Percentiles rank a stretch among this genome's conserved stretches.
Evolutionary conservation across 2,113 vertebrate genomes (phyloP).

Genomic region (Pionites leucogaster): DNA sequence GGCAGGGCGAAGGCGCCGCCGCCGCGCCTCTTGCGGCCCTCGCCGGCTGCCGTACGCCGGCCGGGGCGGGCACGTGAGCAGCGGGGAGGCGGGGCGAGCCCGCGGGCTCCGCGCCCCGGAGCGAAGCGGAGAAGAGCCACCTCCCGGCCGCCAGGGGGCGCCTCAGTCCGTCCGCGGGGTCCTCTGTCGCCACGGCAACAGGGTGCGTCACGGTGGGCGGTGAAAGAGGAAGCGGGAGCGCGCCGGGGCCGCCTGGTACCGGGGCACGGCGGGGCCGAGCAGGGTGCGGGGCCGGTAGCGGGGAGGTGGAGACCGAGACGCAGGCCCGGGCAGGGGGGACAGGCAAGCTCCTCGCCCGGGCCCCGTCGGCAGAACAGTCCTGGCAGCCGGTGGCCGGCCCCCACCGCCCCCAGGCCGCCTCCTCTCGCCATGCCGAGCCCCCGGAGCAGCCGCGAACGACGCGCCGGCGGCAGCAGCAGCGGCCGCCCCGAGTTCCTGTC

Average conservation of each 20-base stretch:
- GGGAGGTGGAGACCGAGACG: background rate
- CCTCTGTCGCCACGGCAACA: background rate
- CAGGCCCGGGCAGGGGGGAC: background rate
- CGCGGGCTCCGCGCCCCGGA: too few relatives aligned
- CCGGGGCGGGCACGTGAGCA: background rate
- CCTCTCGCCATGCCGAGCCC: slow-evolving; percentile 69
- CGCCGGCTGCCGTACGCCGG: slow-evolving; percentile 43
- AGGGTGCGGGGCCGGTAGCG: background rate
- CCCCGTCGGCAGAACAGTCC: background rate
- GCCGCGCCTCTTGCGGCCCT: background rate
- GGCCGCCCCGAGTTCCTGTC: slow-evolving; percentile 87
- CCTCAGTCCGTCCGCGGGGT: background rate
- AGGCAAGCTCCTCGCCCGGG: background rate
- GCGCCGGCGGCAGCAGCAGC: slow-evolving; percentile 66
- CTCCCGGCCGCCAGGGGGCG: background rate
- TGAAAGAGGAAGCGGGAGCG: background rate
- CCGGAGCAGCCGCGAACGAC: slow-evolving; percentile 63
- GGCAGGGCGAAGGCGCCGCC: background rate
- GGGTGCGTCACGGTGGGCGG: background rate
- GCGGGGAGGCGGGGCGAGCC: background rate
- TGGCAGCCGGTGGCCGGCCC: background rate
- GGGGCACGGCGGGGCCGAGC: background rate
- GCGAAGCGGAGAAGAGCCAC: background rate
- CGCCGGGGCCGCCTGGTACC: background rate
- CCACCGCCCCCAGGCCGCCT: background rate